Base-by-base conservation (phyloP, 1,140 invertebrate species). In the Campoletis sonorensis region DNA sequence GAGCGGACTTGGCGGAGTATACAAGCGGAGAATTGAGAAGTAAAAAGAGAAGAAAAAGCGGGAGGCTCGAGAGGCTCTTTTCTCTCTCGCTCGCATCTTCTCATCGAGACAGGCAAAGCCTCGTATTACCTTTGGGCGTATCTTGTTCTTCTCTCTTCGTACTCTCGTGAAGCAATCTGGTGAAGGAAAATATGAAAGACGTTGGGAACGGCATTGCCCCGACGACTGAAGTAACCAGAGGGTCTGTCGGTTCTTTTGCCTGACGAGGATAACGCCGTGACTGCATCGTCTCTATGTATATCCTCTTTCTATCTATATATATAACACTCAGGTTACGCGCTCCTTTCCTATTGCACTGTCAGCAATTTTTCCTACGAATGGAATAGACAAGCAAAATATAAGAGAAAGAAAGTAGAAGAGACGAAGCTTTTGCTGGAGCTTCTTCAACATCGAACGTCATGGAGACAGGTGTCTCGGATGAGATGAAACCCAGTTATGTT, bases 91-190 rank as follows among this genome's bases (percentile, higher is more conserved):
- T 54, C 72, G 26, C n/a, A 21, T 61, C 51, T 77, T 61, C 73
- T 11, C 30, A n/a, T 76, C 72, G 80, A 81, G 80, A 77, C 54
- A 70, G 67, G 67, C 67, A 70, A 75, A 49, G 58, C 75, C 72
- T 80, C 82, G 40, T 78, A 80, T 80, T 83, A 80, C 79, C 64
- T 83, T 71, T 83, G 73, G 70, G 72, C 79, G 72, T 83, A 64
- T 79, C 73, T 51, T 76, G 54, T 58, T 79, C 58, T 45, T 82
- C 75, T 54, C 49, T 54, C 18, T 33, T 70, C 37, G 40, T 40
- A 79, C 33, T 61, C 51, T 61, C 49, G 51, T 67, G 77, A 81
- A 54, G 82, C 80, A 84, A 84, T 84, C 80, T 84, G 68, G 61
- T 49, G 64, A 79, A 71, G 58, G 80, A 80, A 84, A 80, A 84